A percentile compares a stretch with the other conserved stretches of the same genome.
These are phyloP conservation scores for Oncorhynchus tshawytscha DNA, from an alignment of 2,113 vertebrate species.

Conservation along the genomic window DNA sequence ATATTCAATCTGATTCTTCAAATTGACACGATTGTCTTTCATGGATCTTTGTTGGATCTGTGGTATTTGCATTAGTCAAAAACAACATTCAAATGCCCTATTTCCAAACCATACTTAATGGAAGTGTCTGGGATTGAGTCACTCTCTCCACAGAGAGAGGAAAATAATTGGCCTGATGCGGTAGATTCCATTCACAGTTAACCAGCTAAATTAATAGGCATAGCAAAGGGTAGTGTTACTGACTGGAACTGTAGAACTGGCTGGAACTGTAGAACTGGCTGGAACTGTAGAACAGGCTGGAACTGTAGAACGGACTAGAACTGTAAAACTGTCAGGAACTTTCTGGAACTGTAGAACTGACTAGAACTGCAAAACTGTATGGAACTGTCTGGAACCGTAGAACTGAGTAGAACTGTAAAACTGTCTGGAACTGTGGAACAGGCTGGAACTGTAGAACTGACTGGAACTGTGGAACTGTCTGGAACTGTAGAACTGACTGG, in stretches of 20 bases:
- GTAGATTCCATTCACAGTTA: slow-evolving; percentile 27
- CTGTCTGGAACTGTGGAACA: too few relatives aligned
- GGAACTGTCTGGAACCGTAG: not conserved
- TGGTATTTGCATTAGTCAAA: too few relatives aligned
- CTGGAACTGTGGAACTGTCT: too few relatives aligned
- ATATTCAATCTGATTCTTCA: slow-evolving; percentile 20
- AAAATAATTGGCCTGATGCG: slow-evolving; percentile 42
- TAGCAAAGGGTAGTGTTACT: slow-evolving; percentile 30
- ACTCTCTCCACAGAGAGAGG: not conserved
- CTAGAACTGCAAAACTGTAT: not conserved
- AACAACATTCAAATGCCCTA: not conserved
- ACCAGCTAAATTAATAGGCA: slow-evolving; percentile 58
- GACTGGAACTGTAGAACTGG: slow-evolving; percentile 19
- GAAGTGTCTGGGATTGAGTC: not conserved
- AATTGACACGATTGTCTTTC: slow-evolving; percentile 7
- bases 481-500: too few relatives aligned
- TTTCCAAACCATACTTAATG: not conserved
- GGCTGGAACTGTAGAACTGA: too few relatives aligned
- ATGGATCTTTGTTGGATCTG: not conserved
- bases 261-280: too few relatives aligned
- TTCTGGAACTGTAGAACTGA: too few relatives aligned
- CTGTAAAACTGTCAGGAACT: too few relatives aligned
- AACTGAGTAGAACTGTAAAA: too few relatives aligned
- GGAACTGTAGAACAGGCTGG: accelerated
- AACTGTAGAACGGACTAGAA: too few relatives aligned